Percentiles rank a stretch among this genome's conserved stretches.
Conservation (phyloP, 2,888 invertebrate species). For the Ferrisia virgata region DNA sequence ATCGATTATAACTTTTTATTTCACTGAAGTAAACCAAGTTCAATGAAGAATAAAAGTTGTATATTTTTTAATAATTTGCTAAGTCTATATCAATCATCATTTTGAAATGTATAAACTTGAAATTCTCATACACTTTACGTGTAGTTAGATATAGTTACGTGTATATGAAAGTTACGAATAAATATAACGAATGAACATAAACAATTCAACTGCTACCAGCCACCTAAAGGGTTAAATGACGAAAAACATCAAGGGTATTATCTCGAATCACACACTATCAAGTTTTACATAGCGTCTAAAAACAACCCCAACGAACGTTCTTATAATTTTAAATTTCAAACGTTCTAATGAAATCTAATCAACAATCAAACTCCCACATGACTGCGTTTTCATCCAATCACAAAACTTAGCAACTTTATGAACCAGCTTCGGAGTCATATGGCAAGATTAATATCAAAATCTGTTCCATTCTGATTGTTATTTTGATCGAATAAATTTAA, state of each 20-base stretch:
- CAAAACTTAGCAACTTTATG: not conserved
- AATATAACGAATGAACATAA: slow-evolving; percentile 1
- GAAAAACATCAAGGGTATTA: not conserved
- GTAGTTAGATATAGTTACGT: no score
- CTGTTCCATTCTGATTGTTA: not conserved
- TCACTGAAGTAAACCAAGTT: no score
- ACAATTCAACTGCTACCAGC: slow-evolving; percentile 1
- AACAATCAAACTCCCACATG: slow-evolving; percentile 18
- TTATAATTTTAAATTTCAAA: slow-evolving; percentile 23
- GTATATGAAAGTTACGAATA: not conserved
- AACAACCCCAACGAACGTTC: slow-evolving; percentile 10
- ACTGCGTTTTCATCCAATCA: slow-evolving; percentile 7
- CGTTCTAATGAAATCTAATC: slow-evolving; percentile 8
- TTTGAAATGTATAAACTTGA: not conserved
- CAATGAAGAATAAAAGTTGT: no score
- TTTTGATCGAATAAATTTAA: not conserved
- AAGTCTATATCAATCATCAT: not conserved
- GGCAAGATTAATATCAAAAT: not conserved
- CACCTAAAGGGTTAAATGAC: not conserved
- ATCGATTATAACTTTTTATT: no score
- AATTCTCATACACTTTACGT: not conserved
- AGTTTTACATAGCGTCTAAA: not conserved
- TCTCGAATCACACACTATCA: not conserved
- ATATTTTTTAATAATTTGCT: no score
- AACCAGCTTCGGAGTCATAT: not conserved